These are phyloP conservation scores for Meriones psammophilus DNA, from an alignment of 2,797 vertebrate species.

Conservation along the genomic window DNA sequence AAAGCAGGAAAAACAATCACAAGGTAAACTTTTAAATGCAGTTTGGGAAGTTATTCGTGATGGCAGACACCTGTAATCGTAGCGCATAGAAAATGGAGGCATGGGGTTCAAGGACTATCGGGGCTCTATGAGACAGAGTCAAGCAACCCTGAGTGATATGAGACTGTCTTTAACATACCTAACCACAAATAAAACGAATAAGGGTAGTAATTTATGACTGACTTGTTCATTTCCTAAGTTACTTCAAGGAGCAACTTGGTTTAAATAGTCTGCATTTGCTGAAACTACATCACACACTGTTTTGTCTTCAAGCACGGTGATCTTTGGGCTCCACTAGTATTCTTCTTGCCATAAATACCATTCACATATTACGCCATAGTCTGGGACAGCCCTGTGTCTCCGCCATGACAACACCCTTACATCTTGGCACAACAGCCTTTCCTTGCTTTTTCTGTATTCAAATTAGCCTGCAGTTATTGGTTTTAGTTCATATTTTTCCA, in stretches of 20 bases:
- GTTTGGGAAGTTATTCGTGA: neutral
- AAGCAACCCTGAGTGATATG: neutral
- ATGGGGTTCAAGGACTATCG: neutral
- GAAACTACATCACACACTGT: neutral
- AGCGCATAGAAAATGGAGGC: neutral
- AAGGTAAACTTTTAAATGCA: neutral
- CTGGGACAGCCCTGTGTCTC: neutral
- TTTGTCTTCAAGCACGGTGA: neutral
- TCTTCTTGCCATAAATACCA: no score
- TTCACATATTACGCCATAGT: neutral
- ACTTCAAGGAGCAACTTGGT: neutral
- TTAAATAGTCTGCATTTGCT: neutral
- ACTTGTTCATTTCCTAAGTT: neutral
- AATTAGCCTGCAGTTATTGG: neutral
- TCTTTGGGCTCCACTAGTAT: neutral
- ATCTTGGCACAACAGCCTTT: neutral
- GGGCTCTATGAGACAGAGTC: neutral
- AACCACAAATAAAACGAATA: neutral
- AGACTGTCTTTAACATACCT: neutral
- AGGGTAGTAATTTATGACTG: no score
- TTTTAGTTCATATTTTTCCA: neutral
- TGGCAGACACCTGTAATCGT: neutral
- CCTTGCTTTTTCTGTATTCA: neutral
- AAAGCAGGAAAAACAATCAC: neutral
- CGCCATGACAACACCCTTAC: neutral